phyloP scores from a whole-genome alignment of 2,113 vertebrate genomes.

The Tichodroma muraria region DNA sequence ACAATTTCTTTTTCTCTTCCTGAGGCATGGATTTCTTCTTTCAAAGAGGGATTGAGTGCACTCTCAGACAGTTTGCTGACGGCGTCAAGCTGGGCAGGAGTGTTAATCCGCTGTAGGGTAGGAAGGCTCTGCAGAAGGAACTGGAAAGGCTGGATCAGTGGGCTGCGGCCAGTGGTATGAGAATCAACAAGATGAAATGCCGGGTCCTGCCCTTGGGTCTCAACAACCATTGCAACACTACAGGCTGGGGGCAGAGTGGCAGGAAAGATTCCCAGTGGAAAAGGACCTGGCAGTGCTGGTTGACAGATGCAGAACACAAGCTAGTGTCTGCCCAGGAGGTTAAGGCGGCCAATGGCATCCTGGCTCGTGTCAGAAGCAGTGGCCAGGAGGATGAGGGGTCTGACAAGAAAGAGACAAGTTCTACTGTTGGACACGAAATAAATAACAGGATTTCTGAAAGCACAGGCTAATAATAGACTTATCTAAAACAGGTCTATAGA shows the following conservation, averaged over 20 bases:
- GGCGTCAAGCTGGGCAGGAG: not conserved
- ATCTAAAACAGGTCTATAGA: not conserved
- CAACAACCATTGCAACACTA: not conserved
- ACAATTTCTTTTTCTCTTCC: too few relatives aligned
- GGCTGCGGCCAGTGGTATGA: not conserved
- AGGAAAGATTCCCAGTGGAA: not conserved
- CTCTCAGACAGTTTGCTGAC: not conserved
- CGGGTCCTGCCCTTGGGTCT: not conserved
- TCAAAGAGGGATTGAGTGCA: not conserved
- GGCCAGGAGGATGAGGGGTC: not conserved
- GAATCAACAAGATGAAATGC: fast-evolving
- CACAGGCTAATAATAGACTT: not conserved
- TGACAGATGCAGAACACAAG: not conserved
- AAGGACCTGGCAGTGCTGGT: not conserved
- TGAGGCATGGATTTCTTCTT: not conserved
- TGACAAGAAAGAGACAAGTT: not conserved
- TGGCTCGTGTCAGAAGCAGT: not conserved
- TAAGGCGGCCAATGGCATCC: too few relatives aligned
- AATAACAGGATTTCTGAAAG: not conserved
- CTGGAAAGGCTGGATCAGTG: too few relatives aligned
- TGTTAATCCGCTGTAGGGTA: not conserved
- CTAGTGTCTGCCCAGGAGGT: not conserved
- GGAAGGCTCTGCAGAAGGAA: not conserved
- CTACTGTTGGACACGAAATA: not conserved
- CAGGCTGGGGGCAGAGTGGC: not conserved